Base-by-base conservation (phyloP, 2,888 invertebrate genomes). In the Hecatera dysodea region DNA sequence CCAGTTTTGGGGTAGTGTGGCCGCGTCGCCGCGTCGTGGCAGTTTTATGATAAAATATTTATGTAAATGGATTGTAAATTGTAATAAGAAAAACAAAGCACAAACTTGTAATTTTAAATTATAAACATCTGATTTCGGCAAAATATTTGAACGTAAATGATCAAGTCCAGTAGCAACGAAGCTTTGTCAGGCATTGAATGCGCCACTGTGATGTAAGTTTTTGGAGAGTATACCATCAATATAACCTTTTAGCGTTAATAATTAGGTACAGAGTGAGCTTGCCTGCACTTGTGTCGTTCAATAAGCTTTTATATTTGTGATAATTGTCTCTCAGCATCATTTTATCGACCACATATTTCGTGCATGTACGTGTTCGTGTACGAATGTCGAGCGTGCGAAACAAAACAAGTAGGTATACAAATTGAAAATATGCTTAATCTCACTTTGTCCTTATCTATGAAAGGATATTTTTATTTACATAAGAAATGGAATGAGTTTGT, bases 191-290 rank as follows among this genome's bases (percentile, higher is more conserved):
- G 73, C 67, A 77, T 77, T 52, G 60, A 70, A 77, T 77, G 77
- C 77, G 56, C 60, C 24, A 52, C 36, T 81, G 78, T 78, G 84
- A 84, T 84, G 53, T n/a, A 67, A 36, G 36, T 27, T 66, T 75
- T 48, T 46, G 19, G 6, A 75, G 24, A 48, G 29, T 55, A 15
- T 61, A 75, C 42, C 22, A 44, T 36, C 22, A 42, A 27, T 68
- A 22, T 68, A 48, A 76, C 17, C 39, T 24, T 48, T 27, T 36
- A n/a, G n/a, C n/a, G n/a, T n/a, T n/a, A n/a, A n/a, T n/a, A n/a
- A n/a, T n/a, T n/a, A n/a, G n/a, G n/a, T n/a, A n/a, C n/a, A n/a
- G n/a, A n/a, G n/a, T 11, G 12, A 46, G 59, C 36, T 72, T 24
- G 17, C 15, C 19, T 17, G 15, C 24, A 7, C 6, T 29, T 42